Evolutionary conservation across 2,797 vertebrate genomes (phyloP).

Genomic region (Silurus lanzhouensis): DNA sequence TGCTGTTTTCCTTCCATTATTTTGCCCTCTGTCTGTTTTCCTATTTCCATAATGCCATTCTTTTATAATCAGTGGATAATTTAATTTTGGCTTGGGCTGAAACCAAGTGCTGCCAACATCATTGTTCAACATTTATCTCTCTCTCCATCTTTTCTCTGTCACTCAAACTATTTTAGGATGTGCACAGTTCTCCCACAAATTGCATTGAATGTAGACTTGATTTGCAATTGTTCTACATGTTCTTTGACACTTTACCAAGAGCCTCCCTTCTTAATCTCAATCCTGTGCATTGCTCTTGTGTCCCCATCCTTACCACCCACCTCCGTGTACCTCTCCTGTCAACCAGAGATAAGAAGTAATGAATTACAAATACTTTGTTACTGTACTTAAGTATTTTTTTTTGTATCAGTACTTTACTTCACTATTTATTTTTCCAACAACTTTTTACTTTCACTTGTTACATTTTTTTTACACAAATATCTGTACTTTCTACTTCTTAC

Average conservation of each 20-base stretch:
- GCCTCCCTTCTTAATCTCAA: slow-evolving; percentile 51
- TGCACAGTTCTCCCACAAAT: slow-evolving; percentile 41
- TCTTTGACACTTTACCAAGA: slow-evolving; percentile 21
- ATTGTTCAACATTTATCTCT: slow-evolving; percentile 35
- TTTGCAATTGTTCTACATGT: slow-evolving; percentile 56
- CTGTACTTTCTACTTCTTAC: too few relatives aligned
- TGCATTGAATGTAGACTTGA: slow-evolving; percentile 64
- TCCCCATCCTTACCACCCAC: slow-evolving; percentile 43
- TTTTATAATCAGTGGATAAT: neutral
- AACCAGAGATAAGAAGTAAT: too few relatives aligned
- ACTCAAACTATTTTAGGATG: slow-evolving; percentile 44
- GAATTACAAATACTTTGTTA: too few relatives aligned
- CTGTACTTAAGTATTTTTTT: too few relatives aligned
- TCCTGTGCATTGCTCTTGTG: slow-evolving; percentile 46
- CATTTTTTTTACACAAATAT: too few relatives aligned
- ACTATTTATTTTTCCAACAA: too few relatives aligned
- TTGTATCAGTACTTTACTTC: too few relatives aligned
- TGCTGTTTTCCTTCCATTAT: neutral
- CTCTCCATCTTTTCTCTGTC: slow-evolving; percentile 23
- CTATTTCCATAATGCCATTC: neutral
- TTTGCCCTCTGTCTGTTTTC: neutral
- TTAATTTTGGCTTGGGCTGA: slow-evolving; percentile 63
- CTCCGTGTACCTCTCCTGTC: slow-evolving; percentile 22
- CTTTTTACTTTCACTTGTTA: too few relatives aligned
- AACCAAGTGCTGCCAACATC: slow-evolving; percentile 55